These are phyloP conservation scores for Ivindomyrus marchei DNA, from an alignment of 2,113 vertebrate genomes.

Conservation along the genomic window DNA sequence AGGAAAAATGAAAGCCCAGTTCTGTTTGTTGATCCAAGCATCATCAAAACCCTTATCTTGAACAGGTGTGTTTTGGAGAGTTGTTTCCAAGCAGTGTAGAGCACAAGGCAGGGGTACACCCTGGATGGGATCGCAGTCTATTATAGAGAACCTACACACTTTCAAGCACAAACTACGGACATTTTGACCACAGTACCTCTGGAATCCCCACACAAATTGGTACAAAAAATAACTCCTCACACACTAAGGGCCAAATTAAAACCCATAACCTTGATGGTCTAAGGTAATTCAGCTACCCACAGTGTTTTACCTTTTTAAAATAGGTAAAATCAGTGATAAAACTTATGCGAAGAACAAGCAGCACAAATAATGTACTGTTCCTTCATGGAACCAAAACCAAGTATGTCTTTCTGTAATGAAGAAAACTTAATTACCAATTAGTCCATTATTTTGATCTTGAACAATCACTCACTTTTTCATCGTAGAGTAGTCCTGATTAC, in stretches of 20 bases:
- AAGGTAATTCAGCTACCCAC: background rate
- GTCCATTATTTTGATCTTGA: background rate
- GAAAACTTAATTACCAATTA: background rate
- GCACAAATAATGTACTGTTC: background rate
- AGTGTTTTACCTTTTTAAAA: background rate
- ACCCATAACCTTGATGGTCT: background rate
- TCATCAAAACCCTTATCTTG: background rate
- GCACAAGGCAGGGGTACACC: background rate
- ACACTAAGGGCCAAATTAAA: background rate
- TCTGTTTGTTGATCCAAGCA: background rate
- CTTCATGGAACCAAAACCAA: background rate
- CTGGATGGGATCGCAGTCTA: background rate
- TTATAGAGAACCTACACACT: background rate
- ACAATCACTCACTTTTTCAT: background rate
- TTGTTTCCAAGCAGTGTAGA: background rate
- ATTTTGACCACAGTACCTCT: background rate
- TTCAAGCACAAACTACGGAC: background rate
- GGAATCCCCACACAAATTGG: background rate
- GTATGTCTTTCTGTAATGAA: background rate
- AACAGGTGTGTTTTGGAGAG: background rate
- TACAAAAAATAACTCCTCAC: background rate
- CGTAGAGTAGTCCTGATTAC: background rate
- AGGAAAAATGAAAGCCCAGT: background rate
- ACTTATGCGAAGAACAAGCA: background rate
- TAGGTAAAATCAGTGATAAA: background rate